Base-by-base conservation (phyloP, 2,797 vertebrate species). In the Platalea minor region DNA sequence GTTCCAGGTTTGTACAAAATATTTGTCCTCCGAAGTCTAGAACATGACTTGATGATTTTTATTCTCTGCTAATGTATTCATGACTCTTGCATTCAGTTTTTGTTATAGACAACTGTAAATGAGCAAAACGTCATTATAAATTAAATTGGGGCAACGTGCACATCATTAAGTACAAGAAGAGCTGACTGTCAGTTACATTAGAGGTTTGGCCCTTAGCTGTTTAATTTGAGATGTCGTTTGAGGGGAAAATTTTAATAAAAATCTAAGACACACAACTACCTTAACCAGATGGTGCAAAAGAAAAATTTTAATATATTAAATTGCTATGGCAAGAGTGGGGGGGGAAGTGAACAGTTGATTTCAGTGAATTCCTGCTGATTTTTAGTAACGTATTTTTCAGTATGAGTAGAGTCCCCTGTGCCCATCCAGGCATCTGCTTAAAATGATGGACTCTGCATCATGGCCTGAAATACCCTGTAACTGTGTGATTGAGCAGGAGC, bases 1-100 rank as follows among this genome's bases (percentile, higher is more conserved):
- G 72, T 98, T 31, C 98, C 99, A 98, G 99, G 99, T 99, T 93
- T 86, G 96, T 96, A 75, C 45, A 20, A 68, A 75, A 3, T 17
- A 24, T 68, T 68, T 94, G 50, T 77, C 21, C 43, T 89, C 67
- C 77, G 17, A 18, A 7, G 1, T 33, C 51, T 77, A 19, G n/a
- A 53, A 39, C 56, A 10, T 51, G 59, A 61, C 48, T 48, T 64
- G 31, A 7, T 50, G 48, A 53, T 53, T 86, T 63, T n/a, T 35
- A 61, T 79, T 14, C 43, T 68, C 33, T 69, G 35, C 57, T 73
- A 46, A 26, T 9, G 2, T 69, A 5, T 69, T 93, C 4, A 10
- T 68, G 54, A 57, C 41, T 80, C 45, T 59, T 86, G 56, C 51
- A 20, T 91, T 93, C 31, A 17, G 31, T 51, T 91, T 94, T 88